A percentile compares a stretch with the other conserved stretches of the same genome.
Evolutionary conservation across 2,113 vertebrate species (phyloP).

Genomic region (Chloropsis hardwickii): DNA sequence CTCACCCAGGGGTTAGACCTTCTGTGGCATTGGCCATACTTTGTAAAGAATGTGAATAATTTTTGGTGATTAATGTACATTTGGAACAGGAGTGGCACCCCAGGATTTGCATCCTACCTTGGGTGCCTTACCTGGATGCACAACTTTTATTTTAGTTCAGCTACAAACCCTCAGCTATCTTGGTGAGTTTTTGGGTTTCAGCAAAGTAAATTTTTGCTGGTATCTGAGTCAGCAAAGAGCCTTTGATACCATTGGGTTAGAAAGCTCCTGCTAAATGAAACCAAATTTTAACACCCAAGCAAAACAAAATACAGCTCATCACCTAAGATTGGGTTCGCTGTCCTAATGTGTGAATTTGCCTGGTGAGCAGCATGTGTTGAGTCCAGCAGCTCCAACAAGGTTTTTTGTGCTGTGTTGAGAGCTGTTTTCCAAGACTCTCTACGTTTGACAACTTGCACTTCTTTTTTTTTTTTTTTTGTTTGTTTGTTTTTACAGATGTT

Average conservation of each 20-base stretch:
- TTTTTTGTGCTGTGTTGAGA: background rate
- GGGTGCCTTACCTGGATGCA: background rate
- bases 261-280: background rate
- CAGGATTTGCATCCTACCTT: background rate
- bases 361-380: background rate
- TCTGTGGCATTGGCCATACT: background rate
- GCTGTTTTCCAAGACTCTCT: background rate
- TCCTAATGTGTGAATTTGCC: background rate
- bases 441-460: background rate
- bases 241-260: background rate
- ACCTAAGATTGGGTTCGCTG: background rate
- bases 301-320: background rate
- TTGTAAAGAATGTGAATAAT: background rate
- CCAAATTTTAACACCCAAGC: background rate
- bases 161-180: background rate
- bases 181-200: background rate
- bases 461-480: background rate
- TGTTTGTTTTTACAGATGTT: background rate
- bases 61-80: background rate
- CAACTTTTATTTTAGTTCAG: background rate
- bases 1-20: accelerated
- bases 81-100: background rate
- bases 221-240: background rate
- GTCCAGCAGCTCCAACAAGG: background rate
- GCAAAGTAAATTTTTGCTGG: background rate